Base-by-base conservation (phyloP, 2,113 vertebrate species). In the Burhinus oedicnemus region DNA sequence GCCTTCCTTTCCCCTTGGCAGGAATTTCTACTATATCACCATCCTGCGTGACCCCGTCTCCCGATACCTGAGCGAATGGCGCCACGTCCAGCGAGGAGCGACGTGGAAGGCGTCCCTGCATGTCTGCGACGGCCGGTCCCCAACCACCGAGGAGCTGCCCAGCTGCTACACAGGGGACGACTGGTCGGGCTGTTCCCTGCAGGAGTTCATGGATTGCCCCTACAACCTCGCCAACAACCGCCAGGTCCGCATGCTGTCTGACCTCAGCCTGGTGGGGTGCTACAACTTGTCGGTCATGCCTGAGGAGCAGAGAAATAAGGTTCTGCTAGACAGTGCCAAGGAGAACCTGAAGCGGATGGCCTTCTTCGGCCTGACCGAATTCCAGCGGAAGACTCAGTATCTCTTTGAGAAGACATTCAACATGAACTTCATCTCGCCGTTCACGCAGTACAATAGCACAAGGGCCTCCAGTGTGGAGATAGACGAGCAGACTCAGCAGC, bases 1-100 rank as follows among this genome's bases (percentile, higher is more conserved):
- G 12, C 68, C 87, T 72, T 84, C 89, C 97, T 93, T 64, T 96
- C 87, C 88, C 69, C 94, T 72, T 90, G 97, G 64, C 74, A 99
- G 99, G 97, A 99, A 99, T 93, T 99, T 99, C 97, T 99, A 99
- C 98, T 99, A 99, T 64, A 99, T 99, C 95, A 99, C 99, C 62
- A 99, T 99, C 95, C 97, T 99, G 94, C 98, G 99, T 87, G 99
- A 99, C 95, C 99, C 99, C 0, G 99, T 99, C 36, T 99, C 99
- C 30, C 98, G 99, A 3, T 99, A 99, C 97, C 96, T 99, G 94
- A 99, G 99, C 1, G 99, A 99, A 88, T 99, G 99, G 99, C 98
- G 99, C 71, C 99, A 99, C 2, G 99, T 99, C 51, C 99, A 99
- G 93, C 98, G 99, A 6, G 99, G 99, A 11, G 99, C 99, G 0